Conservation (phyloP, 2,888 invertebrate genomes). For the Meloe dianella region DNA sequence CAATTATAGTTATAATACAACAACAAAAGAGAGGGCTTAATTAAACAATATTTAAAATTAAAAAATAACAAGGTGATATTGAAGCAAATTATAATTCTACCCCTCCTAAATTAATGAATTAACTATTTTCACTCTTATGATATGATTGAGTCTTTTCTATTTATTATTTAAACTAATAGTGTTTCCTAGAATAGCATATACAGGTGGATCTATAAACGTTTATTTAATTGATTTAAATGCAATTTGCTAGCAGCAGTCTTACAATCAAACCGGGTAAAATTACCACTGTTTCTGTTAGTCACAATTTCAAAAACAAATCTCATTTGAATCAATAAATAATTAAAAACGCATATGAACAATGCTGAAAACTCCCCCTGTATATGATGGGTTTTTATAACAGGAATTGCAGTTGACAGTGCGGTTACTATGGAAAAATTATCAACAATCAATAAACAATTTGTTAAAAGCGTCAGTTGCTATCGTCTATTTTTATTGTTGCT, state of each 20-base stretch:
- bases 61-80: conserved; percentile 15
- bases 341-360: too few relatives aligned
- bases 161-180: conserved; percentile 15
- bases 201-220: not conserved
- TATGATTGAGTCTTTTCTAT: conserved; percentile 29
- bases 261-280: too few relatives aligned
- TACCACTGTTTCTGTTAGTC: too few relatives aligned
- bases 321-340: too few relatives aligned
- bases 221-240: too few relatives aligned
- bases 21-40: conserved; percentile 13
- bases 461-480: not conserved
- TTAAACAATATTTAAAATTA: not conserved
- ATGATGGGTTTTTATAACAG: not conserved
- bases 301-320: too few relatives aligned
- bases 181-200: conserved; percentile 24
- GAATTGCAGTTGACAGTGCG: conserved; percentile 30
- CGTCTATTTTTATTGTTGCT: not conserved
- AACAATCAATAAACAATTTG: conserved; percentile 32
- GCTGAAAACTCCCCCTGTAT: not conserved
- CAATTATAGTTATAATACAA: not conserved
- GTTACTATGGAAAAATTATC: conserved; percentile 33
- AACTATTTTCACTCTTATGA: conserved; percentile 15
- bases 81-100: conserved; percentile 23
- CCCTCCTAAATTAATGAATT: conserved; percentile 26
- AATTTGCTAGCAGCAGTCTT: too few relatives aligned